Percentiles rank a stretch among this genome's conserved stretches.
Conservation (phyloP, 2,888 invertebrate genomes). For the Leptopterna dolabrata region DNA sequence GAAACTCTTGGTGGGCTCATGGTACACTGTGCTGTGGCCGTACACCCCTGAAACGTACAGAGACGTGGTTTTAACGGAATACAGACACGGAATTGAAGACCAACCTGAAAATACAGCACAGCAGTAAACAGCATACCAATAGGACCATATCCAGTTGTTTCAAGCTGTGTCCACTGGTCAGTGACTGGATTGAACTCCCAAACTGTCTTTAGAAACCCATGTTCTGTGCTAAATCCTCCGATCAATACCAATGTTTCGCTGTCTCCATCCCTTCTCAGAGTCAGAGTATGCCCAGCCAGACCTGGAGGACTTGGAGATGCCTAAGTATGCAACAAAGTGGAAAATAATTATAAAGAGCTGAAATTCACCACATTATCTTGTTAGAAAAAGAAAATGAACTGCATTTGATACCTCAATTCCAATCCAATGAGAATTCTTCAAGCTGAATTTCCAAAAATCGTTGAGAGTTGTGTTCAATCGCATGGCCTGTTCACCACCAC, state of each 20-base stretch:
- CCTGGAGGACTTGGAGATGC: conserved; percentile 68
- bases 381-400: too few relatives aligned
- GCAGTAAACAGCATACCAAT: conserved; percentile 69
- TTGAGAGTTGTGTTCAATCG: conserved; percentile 75
- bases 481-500: conserved; percentile 66
- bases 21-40: conserved; percentile 91
- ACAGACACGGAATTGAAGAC: neutral
- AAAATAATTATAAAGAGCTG: too few relatives aligned
- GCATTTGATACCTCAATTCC: conserved; percentile 70
- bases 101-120: neutral
- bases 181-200: conserved; percentile 86
- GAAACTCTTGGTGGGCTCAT: conserved; percentile 81
- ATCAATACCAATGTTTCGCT: conserved; percentile 83
- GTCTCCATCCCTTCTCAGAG: conserved; percentile 77
- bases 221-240: conserved; percentile 84
- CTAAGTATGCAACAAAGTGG: conserved; percentile 47
- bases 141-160: conserved; percentile 80
- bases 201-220: conserved; percentile 79
- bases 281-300: conserved; percentile 91
- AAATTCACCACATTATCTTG: neutral
- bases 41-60: conserved; percentile 72
- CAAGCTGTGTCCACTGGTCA: conserved; percentile 78
- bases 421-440: conserved; percentile 86
- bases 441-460: conserved; percentile 93
- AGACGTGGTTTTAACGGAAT: neutral